These are phyloP conservation scores for Oreochromis grahami DNA, from an alignment of 2,797 vertebrate species.

Conservation along the genomic window DNA sequence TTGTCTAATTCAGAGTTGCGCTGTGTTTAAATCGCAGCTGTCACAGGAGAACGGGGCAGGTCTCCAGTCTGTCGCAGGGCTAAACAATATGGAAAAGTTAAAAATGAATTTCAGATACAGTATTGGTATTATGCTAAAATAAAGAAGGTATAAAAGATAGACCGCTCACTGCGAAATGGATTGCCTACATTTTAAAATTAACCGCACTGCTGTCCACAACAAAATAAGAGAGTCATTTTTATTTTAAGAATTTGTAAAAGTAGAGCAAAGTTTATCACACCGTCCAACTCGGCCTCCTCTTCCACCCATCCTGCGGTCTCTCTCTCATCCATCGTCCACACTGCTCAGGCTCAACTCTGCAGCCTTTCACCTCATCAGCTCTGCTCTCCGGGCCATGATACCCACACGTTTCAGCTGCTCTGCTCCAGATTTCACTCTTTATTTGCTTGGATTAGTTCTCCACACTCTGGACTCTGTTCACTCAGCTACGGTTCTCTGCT, in stretches of 20 bases:
- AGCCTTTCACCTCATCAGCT: neutral
- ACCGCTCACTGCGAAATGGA: neutral
- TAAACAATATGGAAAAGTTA: neutral
- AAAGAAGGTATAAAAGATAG: neutral
- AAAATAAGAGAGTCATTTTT: neutral
- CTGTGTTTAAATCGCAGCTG: neutral
- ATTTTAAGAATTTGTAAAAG: neutral
- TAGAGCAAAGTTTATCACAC: neutral
- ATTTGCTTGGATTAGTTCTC: neutral
- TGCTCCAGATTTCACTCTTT: neutral
- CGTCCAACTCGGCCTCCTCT: neutral
- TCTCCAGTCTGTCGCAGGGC: neutral
- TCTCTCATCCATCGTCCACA: neutral
- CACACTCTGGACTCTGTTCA: neutral
- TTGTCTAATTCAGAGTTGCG: neutral
- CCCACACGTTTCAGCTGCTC: neutral
- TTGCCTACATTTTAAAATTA: neutral
- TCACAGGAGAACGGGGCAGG: neutral
- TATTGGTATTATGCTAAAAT: neutral
- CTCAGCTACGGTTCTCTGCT: neutral
- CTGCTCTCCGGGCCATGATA: neutral
- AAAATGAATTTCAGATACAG: neutral
- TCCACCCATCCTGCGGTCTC: neutral
- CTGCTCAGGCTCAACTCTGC: neutral
- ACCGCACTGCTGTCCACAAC: neutral